These are phyloP conservation scores for Petrolisthes manimaculis DNA, from an alignment of 2,888 invertebrate genomes.

Conservation along the genomic window DNA sequence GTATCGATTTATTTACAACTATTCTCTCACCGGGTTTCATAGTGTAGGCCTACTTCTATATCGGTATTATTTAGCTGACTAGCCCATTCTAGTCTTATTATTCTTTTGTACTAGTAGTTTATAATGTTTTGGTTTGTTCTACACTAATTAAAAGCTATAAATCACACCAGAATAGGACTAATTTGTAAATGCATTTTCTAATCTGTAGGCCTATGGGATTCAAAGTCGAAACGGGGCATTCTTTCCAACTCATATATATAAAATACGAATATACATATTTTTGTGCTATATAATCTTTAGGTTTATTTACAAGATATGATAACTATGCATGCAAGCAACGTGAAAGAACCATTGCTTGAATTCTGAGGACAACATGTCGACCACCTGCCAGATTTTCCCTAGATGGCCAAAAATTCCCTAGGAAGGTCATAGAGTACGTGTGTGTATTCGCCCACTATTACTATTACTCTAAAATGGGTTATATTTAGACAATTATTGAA, in stretches of 20 bases:
- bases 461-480: no score
- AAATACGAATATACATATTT: background rate
- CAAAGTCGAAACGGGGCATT: background rate
- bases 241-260: background rate
- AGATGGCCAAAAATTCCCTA: slow-evolving; percentile 2
- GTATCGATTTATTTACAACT: no score
- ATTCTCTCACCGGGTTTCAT: no score
- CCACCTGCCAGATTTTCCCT: background rate
- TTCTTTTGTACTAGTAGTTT: no score
- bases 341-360: slow-evolving; percentile 13
- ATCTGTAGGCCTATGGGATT: slow-evolving; percentile 33
- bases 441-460: background rate
- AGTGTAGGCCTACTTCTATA: no score
- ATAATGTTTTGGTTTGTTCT: no score
- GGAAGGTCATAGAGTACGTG: background rate
- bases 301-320: background rate
- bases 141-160: no score
- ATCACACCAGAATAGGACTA: no score
- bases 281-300: background rate
- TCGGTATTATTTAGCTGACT: no score
- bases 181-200: slow-evolving; percentile 14
- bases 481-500: no score
- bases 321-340: slow-evolving; percentile 6
- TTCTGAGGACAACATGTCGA: background rate
- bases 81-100: no score